Conservation (phyloP, 2,113 vertebrate species). For the Elephantulus edwardii region DNA sequence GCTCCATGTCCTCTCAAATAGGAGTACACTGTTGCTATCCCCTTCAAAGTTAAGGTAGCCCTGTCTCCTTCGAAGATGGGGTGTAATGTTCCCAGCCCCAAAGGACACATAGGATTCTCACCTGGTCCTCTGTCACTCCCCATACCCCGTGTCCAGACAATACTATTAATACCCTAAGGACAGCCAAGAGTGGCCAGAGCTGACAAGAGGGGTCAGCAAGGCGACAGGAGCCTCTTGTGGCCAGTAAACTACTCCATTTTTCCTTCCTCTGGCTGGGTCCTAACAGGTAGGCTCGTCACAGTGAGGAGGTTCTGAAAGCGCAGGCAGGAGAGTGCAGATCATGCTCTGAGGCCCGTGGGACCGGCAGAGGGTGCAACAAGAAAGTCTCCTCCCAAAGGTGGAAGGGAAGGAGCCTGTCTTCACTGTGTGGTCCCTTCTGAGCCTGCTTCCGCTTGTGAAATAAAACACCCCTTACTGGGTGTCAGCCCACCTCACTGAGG, state of each 20-base stretch:
- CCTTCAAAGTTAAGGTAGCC: background rate
- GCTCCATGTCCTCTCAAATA: background rate
- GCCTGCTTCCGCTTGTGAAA: background rate
- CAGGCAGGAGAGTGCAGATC: background rate
- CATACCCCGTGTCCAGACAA: background rate
- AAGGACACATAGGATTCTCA: background rate
- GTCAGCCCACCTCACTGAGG: no score
- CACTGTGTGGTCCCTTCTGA: background rate
- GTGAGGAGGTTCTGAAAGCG: background rate
- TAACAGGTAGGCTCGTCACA: background rate
- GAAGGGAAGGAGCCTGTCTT: background rate
- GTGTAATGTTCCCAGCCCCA: background rate
- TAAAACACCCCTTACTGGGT: no score
- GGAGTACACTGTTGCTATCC: no score
- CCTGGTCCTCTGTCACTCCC: background rate
- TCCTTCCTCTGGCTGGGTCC: background rate
- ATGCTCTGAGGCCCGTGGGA: no score
- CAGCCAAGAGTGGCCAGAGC: background rate
- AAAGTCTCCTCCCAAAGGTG: background rate
- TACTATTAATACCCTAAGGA: background rate
- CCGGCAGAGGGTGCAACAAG: background rate
- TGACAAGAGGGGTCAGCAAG: background rate
- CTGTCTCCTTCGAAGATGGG: background rate
- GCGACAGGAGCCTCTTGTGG: background rate
- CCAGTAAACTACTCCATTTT: background rate